Evolutionary conservation across 2,113 vertebrate genomes (phyloP).

Genomic region (Cromileptes altivelis): DNA sequence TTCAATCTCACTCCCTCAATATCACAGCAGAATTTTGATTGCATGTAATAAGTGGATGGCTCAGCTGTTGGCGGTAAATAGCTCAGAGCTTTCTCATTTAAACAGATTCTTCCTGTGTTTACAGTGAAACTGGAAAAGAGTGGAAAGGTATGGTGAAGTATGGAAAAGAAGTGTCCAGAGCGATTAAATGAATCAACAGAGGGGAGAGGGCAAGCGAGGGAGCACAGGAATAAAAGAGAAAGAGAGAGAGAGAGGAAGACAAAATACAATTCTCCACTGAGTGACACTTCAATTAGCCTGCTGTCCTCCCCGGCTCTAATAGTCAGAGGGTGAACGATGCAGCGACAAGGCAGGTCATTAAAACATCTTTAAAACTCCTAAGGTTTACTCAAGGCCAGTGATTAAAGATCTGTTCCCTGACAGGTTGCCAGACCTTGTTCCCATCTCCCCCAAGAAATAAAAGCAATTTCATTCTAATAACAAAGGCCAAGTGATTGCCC

Average conservation of each 20-base stretch:
- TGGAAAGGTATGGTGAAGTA: background rate
- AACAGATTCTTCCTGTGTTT: background rate
- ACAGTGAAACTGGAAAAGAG: background rate
- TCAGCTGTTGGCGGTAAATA: background rate
- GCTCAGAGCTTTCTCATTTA: background rate
- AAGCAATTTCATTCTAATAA: conserved; percentile 64
- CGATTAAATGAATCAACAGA: conserved; percentile 12
- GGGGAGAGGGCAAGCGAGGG: background rate
- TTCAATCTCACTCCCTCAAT: too few species aligned
- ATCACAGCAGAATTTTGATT: background rate
- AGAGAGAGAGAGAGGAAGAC: conserved; percentile 13
- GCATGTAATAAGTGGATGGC: background rate
- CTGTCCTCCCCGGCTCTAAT: conserved; percentile 56
- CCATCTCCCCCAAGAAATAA: conserved; percentile 56
- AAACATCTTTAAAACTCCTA: conserved; percentile 68
- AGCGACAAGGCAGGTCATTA: conserved; percentile 68
- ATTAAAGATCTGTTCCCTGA: conserved; percentile 59
- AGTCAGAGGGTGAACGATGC: conserved; percentile 50
- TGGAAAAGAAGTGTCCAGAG: conserved; percentile 6
- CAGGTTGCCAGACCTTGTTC: conserved; percentile 49
- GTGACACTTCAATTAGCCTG: conserved; percentile 76
- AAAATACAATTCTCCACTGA: conserved; percentile 56
- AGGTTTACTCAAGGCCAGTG: conserved; percentile 68
- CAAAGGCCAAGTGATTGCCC: conserved; percentile 49
- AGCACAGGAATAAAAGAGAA: background rate